A percentile compares a stretch with the other conserved stretches of the same genome.
Evolutionary conservation across 2,797 vertebrate species (phyloP).

Genomic region (Enteromius afrohamiltoni): DNA sequence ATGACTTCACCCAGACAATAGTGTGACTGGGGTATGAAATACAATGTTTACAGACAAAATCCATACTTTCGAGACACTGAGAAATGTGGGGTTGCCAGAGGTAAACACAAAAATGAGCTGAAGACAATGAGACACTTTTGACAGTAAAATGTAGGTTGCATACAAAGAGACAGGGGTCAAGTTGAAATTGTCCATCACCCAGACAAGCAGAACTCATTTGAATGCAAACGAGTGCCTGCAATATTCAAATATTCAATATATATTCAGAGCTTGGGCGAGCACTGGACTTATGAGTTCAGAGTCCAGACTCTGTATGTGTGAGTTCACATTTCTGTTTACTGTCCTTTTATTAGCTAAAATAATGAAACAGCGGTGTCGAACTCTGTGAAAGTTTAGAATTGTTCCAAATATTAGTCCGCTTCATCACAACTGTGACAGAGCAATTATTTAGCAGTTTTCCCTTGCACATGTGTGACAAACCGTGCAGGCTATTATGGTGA

Average conservation of each 20-base stretch:
- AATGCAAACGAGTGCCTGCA: conserved; percentile 97
- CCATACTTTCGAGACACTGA: conserved; percentile 60
- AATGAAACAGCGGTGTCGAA: background rate
- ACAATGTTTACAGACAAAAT: conserved; percentile 59
- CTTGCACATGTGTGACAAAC: background rate
- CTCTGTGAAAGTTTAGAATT: background rate
- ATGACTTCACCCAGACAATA: conserved; percentile 47
- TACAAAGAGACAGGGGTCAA: conserved; percentile 93
- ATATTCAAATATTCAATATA: conserved; percentile 98
- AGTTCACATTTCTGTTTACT: background rate
- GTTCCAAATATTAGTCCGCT: background rate
- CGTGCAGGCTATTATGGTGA: background rate
- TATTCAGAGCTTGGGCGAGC: conserved; percentile 98
- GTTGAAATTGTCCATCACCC: conserved; percentile 99
- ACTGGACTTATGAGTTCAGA: conserved; percentile 71
- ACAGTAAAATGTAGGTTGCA: conserved; percentile 93
- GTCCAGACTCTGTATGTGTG: conserved; percentile 25
- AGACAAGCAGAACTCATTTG: conserved; percentile 99
- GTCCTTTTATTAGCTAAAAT: background rate
- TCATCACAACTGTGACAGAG: background rate
- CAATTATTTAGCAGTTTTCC: background rate
- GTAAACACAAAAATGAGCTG: conserved; percentile 54
- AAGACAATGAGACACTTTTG: conserved; percentile 79
- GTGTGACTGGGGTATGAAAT: conserved; percentile 50
- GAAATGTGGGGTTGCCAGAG: conserved; percentile 55